These are phyloP conservation scores for Peromyscus leucopus DNA, from an alignment of 2,113 vertebrate species.

Conservation along the genomic window DNA sequence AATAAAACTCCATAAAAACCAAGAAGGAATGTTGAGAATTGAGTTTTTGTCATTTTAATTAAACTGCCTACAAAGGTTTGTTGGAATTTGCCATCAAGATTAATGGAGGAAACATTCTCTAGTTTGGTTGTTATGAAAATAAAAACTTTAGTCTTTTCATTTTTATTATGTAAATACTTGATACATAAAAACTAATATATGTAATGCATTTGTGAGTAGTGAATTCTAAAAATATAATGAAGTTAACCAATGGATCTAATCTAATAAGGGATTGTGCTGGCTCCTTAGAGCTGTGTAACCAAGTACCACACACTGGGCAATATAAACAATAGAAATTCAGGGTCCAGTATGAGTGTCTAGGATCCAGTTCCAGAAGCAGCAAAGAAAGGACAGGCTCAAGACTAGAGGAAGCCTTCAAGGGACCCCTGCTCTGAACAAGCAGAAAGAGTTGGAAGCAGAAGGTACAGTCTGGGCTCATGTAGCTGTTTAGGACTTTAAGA, in stretches of 20 bases:
- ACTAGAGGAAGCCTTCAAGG: neutral
- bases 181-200: conserved; percentile 13
- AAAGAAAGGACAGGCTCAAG: neutral
- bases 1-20: conserved; percentile 25
- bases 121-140: conserved; percentile 30
- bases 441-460: neutral
- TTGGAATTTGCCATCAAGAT: conserved; percentile 45
- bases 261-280: neutral
- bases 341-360: neutral
- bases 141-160: conserved; percentile 1
- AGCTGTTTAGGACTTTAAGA: neutral
- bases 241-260: neutral
- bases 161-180: conserved; percentile 47
- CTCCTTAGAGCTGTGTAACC: conserved; percentile 2
- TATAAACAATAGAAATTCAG: neutral
- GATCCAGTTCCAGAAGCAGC: neutral
- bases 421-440: neutral
- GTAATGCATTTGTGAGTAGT: neutral
- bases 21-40: conserved; percentile 16
- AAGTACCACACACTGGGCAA: neutral
- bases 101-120: conserved; percentile 9
- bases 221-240: conserved; percentile 35
- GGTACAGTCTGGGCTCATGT: neutral
- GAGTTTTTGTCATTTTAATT: conserved; percentile 64
- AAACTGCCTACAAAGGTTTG: conserved; percentile 53